Evolutionary conservation across 2,888 invertebrate genomes (phyloP), one percentile per base, ranked within the genome.

Genomic region (Tenthredo livida): DNA sequence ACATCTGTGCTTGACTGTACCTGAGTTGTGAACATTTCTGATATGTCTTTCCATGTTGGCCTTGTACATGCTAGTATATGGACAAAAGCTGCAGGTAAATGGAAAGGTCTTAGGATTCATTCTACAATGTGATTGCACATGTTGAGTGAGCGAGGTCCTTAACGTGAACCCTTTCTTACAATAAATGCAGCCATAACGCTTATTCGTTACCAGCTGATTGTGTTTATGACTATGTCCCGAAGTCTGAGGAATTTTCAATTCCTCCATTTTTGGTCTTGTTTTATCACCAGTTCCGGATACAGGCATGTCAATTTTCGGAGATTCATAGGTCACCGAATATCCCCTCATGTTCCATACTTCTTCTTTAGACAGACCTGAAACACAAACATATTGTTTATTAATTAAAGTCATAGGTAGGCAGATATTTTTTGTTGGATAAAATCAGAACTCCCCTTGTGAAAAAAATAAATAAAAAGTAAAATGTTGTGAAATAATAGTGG

Each of bases 11-110:
- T 90, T 90, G 6, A 87, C 84, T 12, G 87, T 88, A 1, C 89
- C 90, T 7, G 89, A 89, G 33, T 91, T 90, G 87, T 91, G 91
- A 33, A 92, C 89, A 47, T 92, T 92, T 37, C 90, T 72, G 47
- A 88, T 84, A 84, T 89, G 88, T 86, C 86, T 86, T 37, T 77
- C 84, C 78, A 89, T 85, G 85, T 87, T 86, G 43, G 86, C 86
- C 47, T 87, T 88, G 86, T 93, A 93, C 7, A 90, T 90, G 87
- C 93, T 90, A 86, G 92, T 89, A 21, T 88, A 90, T 21, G 86
- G 85, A 85, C 92, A 92, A 85, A 90, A 88, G 21, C 21, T 85
- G 58, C 85, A 85, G 0, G 73, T 72, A 47, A 85, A 85, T 61
- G 47, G 83, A 17, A 58, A 72, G 17, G 33, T 82, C 47, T 58